These are phyloP conservation scores for Podargus strigoides DNA, from an alignment of 2,797 vertebrate species.

Conservation along the genomic window DNA sequence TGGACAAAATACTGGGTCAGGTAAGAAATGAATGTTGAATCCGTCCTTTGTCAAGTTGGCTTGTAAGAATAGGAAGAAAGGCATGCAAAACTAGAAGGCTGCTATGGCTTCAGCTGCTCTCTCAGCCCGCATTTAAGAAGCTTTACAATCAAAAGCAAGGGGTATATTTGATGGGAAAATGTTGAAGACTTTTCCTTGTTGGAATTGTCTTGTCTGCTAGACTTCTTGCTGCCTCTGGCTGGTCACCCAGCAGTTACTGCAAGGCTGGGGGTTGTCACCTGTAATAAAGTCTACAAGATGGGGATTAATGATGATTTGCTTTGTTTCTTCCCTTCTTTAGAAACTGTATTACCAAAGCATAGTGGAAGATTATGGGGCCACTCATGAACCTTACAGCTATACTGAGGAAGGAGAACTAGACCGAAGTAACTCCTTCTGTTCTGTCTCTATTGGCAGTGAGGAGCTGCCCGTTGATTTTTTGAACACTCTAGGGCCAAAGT, in stretches of 20 bases:
- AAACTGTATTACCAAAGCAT: constrained; percentile 3
- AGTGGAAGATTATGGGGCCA: neutral
- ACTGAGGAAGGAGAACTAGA: constrained; percentile 72
- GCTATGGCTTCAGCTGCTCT: neutral
- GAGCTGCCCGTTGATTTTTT: constrained; percentile 66
- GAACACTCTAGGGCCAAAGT: constrained; percentile 71
- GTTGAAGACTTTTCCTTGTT: neutral
- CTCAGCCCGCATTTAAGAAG: neutral
- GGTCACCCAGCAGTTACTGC: neutral
- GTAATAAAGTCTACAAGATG: neutral
- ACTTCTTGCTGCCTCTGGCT: neutral
- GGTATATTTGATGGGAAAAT: neutral
- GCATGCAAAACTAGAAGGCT: neutral
- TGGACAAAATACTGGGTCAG: constrained; percentile 2
- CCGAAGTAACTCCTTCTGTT: constrained; percentile 52
- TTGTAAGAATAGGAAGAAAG: neutral
- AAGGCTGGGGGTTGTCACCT: neutral
- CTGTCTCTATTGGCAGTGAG: constrained; percentile 38
- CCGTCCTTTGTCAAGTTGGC: neutral
- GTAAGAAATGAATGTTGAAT: neutral
- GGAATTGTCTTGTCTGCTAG: neutral
- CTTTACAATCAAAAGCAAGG: neutral
- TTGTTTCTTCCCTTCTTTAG: constrained; percentile 55
- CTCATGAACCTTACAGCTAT: constrained; percentile 49
- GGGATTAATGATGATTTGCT: neutral